Conservation (phyloP, 2,113 vertebrate species). For the human region GRCh38 chr7:123126001-123126500, state of each 20-base stretch:
- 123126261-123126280: constrained; percentile 54
- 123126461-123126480: constrained; percentile 12
- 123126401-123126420: constrained; percentile 45
- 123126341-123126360: constrained; percentile 58
- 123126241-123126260: not conserved
- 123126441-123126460: constrained; percentile 2
- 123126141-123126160: constrained; percentile 37
- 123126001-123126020: constrained; percentile 45
- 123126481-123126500: not conserved
- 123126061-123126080: not conserved
- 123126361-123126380: constrained; percentile 40
- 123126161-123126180: constrained; percentile 32
- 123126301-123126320: constrained; percentile 22
- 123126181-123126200: constrained; percentile 35
- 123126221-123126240: constrained; percentile 15
- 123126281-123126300: constrained; percentile 54
- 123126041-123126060: not conserved
- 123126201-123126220: not conserved
- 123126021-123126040: not conserved
- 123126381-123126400: constrained; percentile 35
- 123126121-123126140: constrained; percentile 17
- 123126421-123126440: constrained; percentile 30
- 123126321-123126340: constrained; percentile 47
- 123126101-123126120: not conserved
- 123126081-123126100: not conserved